Conservation (phyloP, 1,140 invertebrate genomes). For the Heliconius hermathena region DNA sequence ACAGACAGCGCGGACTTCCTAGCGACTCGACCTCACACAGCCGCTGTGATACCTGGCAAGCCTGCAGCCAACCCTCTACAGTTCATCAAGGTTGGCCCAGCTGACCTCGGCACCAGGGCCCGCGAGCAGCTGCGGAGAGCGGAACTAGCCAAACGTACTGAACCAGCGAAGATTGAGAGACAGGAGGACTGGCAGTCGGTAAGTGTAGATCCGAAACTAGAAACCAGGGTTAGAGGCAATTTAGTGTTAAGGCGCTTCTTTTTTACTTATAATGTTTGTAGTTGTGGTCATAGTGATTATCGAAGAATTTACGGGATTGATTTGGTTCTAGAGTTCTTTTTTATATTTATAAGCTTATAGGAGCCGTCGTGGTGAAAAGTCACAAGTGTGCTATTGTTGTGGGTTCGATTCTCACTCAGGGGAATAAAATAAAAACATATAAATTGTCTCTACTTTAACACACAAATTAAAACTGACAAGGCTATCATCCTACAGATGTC, state of each 20-base stretch:
- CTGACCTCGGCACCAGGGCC: constrained; percentile 90
- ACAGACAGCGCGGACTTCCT: constrained; percentile 78
- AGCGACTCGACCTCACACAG: constrained; percentile 71
- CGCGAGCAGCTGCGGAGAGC: constrained; percentile 93
- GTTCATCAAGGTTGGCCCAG: constrained; percentile 91
- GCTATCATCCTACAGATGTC: neutral
- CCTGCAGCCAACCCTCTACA: constrained; percentile 93
- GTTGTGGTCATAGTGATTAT: neutral
- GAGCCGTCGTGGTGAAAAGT: no score
- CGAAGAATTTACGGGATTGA: no score
- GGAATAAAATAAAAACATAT: no score
- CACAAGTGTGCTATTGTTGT: no score
- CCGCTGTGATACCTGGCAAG: constrained; percentile 84
- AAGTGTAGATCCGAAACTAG: constrained; percentile 60
- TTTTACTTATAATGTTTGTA: neutral
- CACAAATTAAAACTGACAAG: neutral
- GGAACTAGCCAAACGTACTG: constrained; percentile 90
- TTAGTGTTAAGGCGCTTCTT: no score
- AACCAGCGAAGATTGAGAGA: constrained; percentile 88
- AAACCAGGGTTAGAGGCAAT: no score
- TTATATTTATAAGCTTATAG: no score
- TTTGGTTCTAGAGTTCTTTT: no score
- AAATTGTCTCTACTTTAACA: no score
- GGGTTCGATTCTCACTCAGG: no score
- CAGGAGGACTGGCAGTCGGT: constrained; percentile 97